phyloP scores from a whole-genome alignment of 2,113 vertebrate genomes.

The Anguilla rostrata region DNA sequence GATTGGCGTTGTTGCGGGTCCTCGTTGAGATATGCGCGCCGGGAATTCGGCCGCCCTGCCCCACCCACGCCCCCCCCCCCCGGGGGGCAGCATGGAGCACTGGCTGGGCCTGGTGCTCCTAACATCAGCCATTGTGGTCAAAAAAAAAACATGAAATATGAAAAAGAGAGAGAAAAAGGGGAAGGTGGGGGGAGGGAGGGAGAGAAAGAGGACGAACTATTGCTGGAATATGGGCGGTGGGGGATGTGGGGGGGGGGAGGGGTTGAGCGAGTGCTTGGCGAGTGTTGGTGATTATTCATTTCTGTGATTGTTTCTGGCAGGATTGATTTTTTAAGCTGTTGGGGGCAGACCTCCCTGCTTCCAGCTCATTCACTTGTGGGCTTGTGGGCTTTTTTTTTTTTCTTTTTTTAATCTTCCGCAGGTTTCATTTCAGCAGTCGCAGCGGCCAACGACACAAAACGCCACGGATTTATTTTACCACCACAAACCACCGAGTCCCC shows the following conservation, averaged over 20 bases:
- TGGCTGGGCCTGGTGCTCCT: too few species aligned
- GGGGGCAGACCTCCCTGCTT: neutral
- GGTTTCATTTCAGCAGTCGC: neutral
- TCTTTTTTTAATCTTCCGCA: neutral
- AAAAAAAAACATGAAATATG: too few species aligned
- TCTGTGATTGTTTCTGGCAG: neutral
- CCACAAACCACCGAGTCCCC: too few species aligned
- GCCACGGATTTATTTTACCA: neutral
- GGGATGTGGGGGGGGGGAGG: too few species aligned
- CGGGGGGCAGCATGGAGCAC: too few species aligned
- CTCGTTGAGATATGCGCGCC: too few species aligned
- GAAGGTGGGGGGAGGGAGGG: neutral
- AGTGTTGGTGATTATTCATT: neutral
- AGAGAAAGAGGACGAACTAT: too few species aligned
- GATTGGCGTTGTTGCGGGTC: too few species aligned
- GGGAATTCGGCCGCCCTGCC: too few species aligned
- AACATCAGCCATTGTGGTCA: neutral
- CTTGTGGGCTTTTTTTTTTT: neutral
- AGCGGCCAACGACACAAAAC: neutral
- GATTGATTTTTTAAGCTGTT: neutral
- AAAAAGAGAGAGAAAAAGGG: too few species aligned
- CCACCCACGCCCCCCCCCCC: too few species aligned
- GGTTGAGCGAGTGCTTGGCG: neutral
- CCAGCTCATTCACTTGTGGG: neutral
- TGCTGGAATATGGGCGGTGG: too few species aligned